Conservation (phyloP, 2,113 vertebrate species). For the Nestor notabilis region DNA sequence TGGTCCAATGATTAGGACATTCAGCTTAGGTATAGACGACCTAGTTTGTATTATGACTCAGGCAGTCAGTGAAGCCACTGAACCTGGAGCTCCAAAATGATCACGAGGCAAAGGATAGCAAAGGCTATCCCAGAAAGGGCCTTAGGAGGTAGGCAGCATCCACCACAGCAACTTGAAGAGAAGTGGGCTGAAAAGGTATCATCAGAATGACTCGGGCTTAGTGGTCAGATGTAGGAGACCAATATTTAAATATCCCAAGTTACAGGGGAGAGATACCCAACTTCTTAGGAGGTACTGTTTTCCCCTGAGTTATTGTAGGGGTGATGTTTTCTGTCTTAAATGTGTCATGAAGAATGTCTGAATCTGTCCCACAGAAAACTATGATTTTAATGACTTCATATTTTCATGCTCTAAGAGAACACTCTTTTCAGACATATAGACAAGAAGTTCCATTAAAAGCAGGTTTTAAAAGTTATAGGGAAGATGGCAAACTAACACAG, state of each 20-base stretch:
- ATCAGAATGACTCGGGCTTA: not conserved
- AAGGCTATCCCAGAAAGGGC: not conserved
- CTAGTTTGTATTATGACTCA: slow-evolving; percentile 31
- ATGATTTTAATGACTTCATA: not conserved
- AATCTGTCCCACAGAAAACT: not conserved
- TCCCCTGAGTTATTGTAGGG: accelerated
- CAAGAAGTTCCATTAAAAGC: not conserved
- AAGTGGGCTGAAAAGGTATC: not conserved
- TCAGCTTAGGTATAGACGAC: not conserved
- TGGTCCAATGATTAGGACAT: not conserved
- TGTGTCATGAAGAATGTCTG: not conserved
- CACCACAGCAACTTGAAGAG: not conserved
- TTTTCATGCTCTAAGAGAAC: not conserved
- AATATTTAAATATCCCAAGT: not conserved
- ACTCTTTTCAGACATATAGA: not conserved
- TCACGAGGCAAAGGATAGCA: not conserved
- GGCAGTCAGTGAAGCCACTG: not conserved
- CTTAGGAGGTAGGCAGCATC: not conserved
- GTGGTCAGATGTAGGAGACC: accelerated
- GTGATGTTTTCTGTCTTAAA: not conserved
- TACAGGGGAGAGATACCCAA: not conserved
- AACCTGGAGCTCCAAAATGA: not conserved
- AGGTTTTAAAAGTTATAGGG: not conserved
- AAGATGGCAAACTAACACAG: not conserved
- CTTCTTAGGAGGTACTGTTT: not conserved